These are phyloP conservation scores for Lineus longissimus DNA, from an alignment of 1,140 invertebrate species.

Conservation along the genomic window DNA sequence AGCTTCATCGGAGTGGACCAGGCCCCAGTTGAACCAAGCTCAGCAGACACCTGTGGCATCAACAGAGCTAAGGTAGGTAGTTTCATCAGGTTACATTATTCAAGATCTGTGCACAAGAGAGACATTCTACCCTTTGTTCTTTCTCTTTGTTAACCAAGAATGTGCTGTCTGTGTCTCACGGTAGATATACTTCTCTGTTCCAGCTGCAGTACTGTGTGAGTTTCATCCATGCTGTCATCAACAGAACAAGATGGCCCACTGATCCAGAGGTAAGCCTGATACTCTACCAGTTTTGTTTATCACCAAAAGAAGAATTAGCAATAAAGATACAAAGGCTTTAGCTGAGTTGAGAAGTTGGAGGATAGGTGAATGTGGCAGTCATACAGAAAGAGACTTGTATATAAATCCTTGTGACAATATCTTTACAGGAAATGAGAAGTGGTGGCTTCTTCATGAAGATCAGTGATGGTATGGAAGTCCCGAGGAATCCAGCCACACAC, in stretches of 20 bases:
- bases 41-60: slow-evolving; percentile 61
- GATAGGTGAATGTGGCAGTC: too few species aligned
- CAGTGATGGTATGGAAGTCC: slow-evolving; percentile 70
- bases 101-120: too few species aligned
- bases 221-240: slow-evolving; percentile 75
- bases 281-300: neutral
- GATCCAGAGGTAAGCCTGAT: slow-evolving; percentile 66
- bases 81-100: too few species aligned
- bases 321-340: too few species aligned
- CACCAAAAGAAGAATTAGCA: too few species aligned
- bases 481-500: slow-evolving; percentile 77
- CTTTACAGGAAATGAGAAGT: slow-evolving; percentile 47
- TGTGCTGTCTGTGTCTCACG: too few species aligned
- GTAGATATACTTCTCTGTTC: slow-evolving; percentile 38
- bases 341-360: too few species aligned
- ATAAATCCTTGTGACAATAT: neutral
- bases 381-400: too few species aligned
- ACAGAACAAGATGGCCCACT: slow-evolving; percentile 76
- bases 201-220: slow-evolving; percentile 69
- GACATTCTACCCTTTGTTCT: too few species aligned
- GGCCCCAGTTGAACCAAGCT: slow-evolving; percentile 62
- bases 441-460: slow-evolving; percentile 76
- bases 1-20: slow-evolving; percentile 72
- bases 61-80: slow-evolving; percentile 56
- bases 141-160: too few species aligned